These are phyloP conservation scores for Phyllostomus hastatus DNA, from an alignment of 2,113 vertebrate species.

Conservation along the genomic window DNA sequence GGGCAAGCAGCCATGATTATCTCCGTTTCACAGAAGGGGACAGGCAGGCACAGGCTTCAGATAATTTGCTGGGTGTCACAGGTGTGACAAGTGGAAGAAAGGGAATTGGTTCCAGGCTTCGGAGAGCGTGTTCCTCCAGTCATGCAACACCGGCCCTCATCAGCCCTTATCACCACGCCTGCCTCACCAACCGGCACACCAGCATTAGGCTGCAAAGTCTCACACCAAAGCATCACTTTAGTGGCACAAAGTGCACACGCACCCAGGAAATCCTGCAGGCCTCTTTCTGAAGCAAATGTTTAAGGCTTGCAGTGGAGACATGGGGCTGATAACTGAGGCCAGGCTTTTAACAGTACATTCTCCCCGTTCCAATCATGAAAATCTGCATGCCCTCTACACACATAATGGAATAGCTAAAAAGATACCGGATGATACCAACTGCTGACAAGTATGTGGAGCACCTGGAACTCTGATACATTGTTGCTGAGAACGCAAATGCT, in stretches of 20 bases:
- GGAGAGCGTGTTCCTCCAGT: neutral
- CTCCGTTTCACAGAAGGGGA: neutral
- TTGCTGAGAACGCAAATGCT: neutral
- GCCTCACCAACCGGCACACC: neutral
- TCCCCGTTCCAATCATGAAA: neutral
- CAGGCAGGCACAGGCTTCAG: neutral
- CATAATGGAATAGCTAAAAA: neutral
- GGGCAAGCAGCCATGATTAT: neutral
- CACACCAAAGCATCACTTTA: neutral
- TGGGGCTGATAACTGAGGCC: accelerated
- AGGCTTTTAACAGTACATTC: neutral
- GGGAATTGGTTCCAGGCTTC: neutral
- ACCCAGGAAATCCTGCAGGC: neutral
- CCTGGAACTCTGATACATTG: neutral
- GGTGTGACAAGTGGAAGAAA: neutral
- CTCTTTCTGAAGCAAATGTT: neutral
- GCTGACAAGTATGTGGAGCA: neutral
- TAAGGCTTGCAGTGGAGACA: neutral
- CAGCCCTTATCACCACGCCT: neutral
- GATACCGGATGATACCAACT: neutral
- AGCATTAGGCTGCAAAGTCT: neutral
- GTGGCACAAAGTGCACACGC: accelerated
- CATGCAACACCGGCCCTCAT: too few species aligned
- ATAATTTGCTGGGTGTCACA: neutral
- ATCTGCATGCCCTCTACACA: neutral